Conservation (phyloP, 2,888 invertebrate genomes). For the Eulithis prunata region DNA sequence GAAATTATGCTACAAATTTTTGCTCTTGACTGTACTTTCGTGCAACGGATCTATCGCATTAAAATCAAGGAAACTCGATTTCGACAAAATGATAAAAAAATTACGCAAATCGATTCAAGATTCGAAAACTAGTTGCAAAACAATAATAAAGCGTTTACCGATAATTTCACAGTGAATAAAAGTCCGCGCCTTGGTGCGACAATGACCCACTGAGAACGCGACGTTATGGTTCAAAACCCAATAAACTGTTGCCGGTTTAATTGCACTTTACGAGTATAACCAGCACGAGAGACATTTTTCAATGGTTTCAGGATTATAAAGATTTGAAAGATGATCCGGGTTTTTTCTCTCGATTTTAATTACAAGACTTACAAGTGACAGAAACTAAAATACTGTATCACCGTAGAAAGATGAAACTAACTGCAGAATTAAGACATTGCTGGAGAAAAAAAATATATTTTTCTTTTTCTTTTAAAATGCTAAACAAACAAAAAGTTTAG, state of each 20-base stretch:
- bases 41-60: conserved; percentile 35
- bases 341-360: too few species aligned
- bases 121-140: conserved; percentile 69
- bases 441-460: too few species aligned
- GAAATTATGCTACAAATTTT: too few species aligned
- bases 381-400: too few species aligned
- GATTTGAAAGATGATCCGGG: too few species aligned
- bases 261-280: not conserved
- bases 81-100: conserved; percentile 55
- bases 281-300: too few species aligned
- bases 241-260: conserved; percentile 13
- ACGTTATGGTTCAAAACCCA: conserved; percentile 36
- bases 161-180: conserved; percentile 74
- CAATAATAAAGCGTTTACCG: conserved; percentile 67
- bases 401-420: too few species aligned
- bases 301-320: too few species aligned
- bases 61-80: conserved; percentile 43
- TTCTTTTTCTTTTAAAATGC: too few species aligned
- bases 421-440: too few species aligned
- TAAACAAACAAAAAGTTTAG: too few species aligned
- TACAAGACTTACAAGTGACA: too few species aligned
- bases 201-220: conserved; percentile 72
- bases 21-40: not conserved
- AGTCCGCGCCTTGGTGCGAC: conserved; percentile 66
- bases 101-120: conserved; percentile 68